phyloP scores from a whole-genome alignment of 2,888 invertebrate species.

The Eupithecia tripunctaria region DNA sequence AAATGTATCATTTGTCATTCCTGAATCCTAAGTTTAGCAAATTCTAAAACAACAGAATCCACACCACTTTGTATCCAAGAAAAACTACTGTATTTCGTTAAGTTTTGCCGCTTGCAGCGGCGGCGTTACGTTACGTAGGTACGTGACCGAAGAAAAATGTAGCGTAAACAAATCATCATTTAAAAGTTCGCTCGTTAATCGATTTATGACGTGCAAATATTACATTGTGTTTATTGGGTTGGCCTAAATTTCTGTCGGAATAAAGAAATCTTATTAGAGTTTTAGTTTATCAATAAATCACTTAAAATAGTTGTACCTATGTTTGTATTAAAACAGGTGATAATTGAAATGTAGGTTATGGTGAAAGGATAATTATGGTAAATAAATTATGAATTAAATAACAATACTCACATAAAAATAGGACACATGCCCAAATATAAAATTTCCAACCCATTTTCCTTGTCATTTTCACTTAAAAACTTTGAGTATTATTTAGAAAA shows the following conservation, averaged over 20 bases:
- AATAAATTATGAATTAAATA: background rate
- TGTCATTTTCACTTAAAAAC: slow-evolving; percentile 22
- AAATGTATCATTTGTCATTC: too few relatives aligned
- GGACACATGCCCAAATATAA: slow-evolving; percentile 50
- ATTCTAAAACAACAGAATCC: too few relatives aligned
- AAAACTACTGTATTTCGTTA: background rate
- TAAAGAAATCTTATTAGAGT: background rate
- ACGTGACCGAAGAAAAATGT: background rate
- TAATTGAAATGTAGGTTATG: background rate
- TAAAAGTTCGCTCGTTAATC: background rate
- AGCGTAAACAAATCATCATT: background rate
- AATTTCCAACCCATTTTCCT: slow-evolving; percentile 55
- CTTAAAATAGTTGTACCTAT: background rate
- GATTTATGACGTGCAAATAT: slow-evolving; percentile 10
- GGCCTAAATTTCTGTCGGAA: background rate
- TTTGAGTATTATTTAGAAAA: slow-evolving; percentile 26
- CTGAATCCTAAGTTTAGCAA: too few relatives aligned
- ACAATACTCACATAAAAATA: slow-evolving; percentile 55
- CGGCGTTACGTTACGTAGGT: background rate
- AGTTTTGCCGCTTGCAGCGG: background rate
- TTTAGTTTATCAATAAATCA: background rate
- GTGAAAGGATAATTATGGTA: background rate
- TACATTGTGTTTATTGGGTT: slow-evolving; percentile 12
- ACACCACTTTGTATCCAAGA: background rate
- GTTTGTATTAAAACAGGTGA: background rate